Evolutionary conservation across 2,797 vertebrate species (phyloP).

Genomic region (Pantherophis alleghaniensis): DNA sequence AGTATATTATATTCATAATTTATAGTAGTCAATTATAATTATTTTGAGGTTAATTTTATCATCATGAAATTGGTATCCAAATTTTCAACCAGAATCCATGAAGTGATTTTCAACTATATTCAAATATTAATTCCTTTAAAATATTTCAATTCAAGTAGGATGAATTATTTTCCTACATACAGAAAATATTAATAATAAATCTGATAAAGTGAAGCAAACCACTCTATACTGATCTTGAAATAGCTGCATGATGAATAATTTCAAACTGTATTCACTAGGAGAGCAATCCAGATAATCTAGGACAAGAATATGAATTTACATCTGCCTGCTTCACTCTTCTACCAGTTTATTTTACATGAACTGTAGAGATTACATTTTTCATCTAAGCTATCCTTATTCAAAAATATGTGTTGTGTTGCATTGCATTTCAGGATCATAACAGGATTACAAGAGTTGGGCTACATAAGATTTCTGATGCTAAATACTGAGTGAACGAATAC

Average conservation of each 20-base stretch:
- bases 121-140: not conserved
- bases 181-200: not conserved
- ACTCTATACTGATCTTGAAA: not conserved
- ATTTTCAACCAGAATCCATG: not conserved
- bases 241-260: not conserved
- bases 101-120: not conserved
- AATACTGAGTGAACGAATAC: too few species aligned
- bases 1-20: not conserved
- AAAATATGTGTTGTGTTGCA: not conserved
- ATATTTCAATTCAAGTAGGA: not conserved
- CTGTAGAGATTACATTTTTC: not conserved
- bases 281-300: not conserved
- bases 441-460: not conserved
- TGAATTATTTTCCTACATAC: not conserved
- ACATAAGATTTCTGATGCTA: not conserved
- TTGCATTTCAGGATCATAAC: not conserved
- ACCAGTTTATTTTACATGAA: not conserved
- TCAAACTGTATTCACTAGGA: too few species aligned
- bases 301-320: not conserved
- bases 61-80: not conserved
- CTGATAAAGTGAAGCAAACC: not conserved
- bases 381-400: not conserved
- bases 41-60: not conserved
- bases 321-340: not conserved
- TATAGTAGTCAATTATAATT: not conserved